Conservation (phyloP, 2,797 vertebrate genomes). For the Emydoidea blandingii region DNA sequence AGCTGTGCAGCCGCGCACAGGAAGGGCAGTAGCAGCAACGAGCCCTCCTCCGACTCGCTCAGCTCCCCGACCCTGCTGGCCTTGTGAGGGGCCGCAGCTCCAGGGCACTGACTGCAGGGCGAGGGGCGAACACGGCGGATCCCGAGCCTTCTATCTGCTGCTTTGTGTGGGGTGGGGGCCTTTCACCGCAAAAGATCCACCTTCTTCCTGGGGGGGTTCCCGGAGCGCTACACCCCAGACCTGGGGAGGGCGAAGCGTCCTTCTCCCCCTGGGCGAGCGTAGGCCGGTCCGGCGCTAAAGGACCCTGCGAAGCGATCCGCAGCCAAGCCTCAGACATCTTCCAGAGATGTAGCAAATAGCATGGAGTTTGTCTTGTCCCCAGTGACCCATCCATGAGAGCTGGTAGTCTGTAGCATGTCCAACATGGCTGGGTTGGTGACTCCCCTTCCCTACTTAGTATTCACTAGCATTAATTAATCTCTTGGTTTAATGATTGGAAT, state of each 20-base stretch:
- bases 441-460: constrained; percentile 81
- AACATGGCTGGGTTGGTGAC: constrained; percentile 87
- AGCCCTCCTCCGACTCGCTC: constrained; percentile 95
- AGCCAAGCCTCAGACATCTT: constrained; percentile 85
- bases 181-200: constrained; percentile 71
- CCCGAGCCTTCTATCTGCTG: constrained; percentile 50
- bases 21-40: constrained; percentile 93
- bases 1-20: constrained; percentile 89
- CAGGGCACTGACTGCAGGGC: constrained; percentile 61
- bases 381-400: constrained; percentile 84
- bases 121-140: constrained; percentile 39
- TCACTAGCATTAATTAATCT: constrained; percentile 88
- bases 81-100: constrained; percentile 83
- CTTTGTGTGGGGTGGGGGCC: constrained; percentile 58
- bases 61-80: constrained; percentile 97
- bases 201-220: constrained; percentile 63
- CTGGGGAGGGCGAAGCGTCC: constrained; percentile 61
- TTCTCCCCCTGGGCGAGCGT: constrained; percentile 47
- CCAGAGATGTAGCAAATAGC: constrained; percentile 96
- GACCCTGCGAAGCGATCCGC: constrained; percentile 33
- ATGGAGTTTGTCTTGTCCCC: constrained; percentile 90
- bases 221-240: neutral
- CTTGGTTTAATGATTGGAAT: constrained; percentile 85
- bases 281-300: constrained; percentile 18
- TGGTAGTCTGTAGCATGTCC: constrained; percentile 93